Conservation (phyloP, 2,888 invertebrate species). For the Folsomia candida region DNA sequence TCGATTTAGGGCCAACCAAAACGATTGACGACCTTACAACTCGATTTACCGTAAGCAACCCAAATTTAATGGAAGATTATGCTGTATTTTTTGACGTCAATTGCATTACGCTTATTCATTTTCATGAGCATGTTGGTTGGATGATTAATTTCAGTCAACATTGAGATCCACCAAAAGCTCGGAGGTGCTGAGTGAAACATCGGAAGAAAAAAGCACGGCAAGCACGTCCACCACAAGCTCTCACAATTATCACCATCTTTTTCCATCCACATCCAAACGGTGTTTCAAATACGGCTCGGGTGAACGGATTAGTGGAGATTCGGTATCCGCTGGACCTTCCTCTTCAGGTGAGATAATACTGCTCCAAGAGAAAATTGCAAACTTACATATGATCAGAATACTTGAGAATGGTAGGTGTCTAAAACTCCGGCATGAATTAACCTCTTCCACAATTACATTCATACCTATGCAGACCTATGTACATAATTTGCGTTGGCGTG, state of each 20-base stretch:
- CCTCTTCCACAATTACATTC: no score
- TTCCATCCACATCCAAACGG: constrained; percentile 20
- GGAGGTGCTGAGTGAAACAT: constrained; percentile 36
- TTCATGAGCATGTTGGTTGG: no score
- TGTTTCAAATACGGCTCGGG: constrained; percentile 9
- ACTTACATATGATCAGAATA: no score
- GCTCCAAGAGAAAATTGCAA: no score
- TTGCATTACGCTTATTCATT: no score
- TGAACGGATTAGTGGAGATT: constrained; percentile 5
- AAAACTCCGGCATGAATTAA: no score
- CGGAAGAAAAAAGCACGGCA: constrained; percentile 28
- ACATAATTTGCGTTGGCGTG: no score
- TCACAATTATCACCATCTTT: constrained; percentile 3
- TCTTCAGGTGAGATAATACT: no score
- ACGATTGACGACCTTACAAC: constrained; percentile 42
- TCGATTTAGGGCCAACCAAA: constrained; percentile 40
- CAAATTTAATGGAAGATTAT: constrained; percentile 2
- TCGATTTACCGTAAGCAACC: constrained; percentile 38
- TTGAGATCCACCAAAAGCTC: constrained; percentile 39
- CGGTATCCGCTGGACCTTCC: neutral
- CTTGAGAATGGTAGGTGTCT: no score
- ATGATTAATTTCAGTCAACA: constrained; percentile 28
- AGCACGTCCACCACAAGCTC: constrained; percentile 16
- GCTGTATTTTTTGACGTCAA: neutral
- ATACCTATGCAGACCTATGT: no score